Conservation (phyloP, 92 coral and sea anemone species). For the Plumapathes pennacea region DNA sequence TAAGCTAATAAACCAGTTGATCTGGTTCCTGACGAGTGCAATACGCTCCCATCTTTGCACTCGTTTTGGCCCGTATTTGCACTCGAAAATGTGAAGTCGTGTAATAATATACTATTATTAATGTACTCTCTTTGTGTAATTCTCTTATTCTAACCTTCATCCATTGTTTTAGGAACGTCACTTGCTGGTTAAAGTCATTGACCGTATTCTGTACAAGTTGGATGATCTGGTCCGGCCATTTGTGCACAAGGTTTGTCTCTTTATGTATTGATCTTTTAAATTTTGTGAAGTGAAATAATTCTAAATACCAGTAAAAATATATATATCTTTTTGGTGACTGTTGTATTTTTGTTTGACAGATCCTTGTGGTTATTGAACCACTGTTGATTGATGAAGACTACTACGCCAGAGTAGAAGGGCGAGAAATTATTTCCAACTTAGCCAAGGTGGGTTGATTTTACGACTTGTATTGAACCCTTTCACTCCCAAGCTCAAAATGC, state of each 20-base stretch:
- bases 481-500: too few species aligned
- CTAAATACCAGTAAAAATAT: not conserved
- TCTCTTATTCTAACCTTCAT: not conserved
- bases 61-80: too few species aligned
- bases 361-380: conserved; percentile 99
- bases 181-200: conserved; percentile 98
- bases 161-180: conserved; percentile 90
- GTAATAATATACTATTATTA: too few species aligned
- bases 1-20: too few species aligned
- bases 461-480: too few species aligned
- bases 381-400: conserved; percentile 99
- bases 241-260: conserved; percentile 89
- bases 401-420: conserved; percentile 99
- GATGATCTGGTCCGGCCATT: conserved; percentile 99
- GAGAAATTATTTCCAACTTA: conserved; percentile 97
- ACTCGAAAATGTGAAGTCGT: too few species aligned
- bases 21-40: too few species aligned
- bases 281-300: not conserved
- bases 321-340: not conserved
- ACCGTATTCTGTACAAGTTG: conserved; percentile 93
- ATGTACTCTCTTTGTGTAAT: not conserved
- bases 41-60: too few species aligned
- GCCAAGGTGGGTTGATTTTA: conserved; percentile 95
- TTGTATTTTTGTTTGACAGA: conserved; percentile 57
- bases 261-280: not conserved